These are phyloP conservation scores for Prionchulus punctatus DNA, from an alignment of 2,888 invertebrate species.

Conservation along the genomic window DNA sequence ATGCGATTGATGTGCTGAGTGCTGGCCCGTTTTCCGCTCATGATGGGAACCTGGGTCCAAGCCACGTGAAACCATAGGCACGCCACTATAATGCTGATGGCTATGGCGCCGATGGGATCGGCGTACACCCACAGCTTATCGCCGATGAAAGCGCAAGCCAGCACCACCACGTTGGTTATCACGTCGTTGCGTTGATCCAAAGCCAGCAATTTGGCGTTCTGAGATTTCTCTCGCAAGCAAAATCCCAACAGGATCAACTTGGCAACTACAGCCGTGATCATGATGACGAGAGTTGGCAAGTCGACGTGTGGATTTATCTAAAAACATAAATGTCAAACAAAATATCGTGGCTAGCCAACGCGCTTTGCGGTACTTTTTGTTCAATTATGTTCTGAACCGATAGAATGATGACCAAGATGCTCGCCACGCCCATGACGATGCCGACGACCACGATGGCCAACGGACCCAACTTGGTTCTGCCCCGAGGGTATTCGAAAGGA, in stretches of 20 bases:
- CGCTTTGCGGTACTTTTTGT: no score
- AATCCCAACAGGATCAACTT: conserved; percentile 23
- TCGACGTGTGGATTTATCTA: conserved; percentile 26
- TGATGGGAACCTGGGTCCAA: conserved; percentile 21
- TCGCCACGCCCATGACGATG: conserved; percentile 36
- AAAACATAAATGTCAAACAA: no score
- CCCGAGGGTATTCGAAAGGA: conserved; percentile 35
- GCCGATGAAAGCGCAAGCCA: conserved; percentile 36
- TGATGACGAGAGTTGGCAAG: conserved; percentile 19
- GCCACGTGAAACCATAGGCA: conserved; percentile 27
- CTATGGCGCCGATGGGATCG: conserved; percentile 39
- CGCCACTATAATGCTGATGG: conserved; percentile 28
- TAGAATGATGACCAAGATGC: conserved; percentile 33
- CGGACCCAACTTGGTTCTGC: conserved; percentile 34
- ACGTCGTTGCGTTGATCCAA: conserved; percentile 40
- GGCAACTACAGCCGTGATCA: conserved; percentile 19
- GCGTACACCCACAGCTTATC: conserved; percentile 32
- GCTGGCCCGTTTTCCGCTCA: conserved; percentile 25
- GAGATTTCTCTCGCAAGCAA: conserved; percentile 22
- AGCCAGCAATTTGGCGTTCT: conserved; percentile 24
- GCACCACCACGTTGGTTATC: conserved; percentile 35
- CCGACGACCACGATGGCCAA: conserved; percentile 37
- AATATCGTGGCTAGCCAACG: no score
- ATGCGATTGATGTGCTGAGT: conserved; percentile 22
- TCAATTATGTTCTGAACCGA: conserved; percentile 30